phyloP scores from a whole-genome alignment of 2,797 vertebrate genomes.

The Enteromius viviparus region DNA sequence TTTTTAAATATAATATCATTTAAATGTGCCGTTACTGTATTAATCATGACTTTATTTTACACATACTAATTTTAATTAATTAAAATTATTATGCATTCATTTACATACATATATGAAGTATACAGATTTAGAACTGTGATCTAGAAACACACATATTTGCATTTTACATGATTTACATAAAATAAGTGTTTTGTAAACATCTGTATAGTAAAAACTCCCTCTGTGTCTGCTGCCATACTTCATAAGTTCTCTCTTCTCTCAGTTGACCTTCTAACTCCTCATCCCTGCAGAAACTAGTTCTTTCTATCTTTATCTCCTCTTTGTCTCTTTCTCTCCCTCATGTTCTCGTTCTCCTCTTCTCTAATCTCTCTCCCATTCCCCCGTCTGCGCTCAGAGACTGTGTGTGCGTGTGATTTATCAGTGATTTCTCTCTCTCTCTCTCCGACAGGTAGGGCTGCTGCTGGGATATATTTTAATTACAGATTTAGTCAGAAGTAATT shows the following conservation, averaged over 20 bases:
- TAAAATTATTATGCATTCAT: background rate
- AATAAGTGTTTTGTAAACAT: background rate
- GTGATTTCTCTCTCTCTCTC: slow-evolving; percentile 77
- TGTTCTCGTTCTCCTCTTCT: slow-evolving; percentile 59
- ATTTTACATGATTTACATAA: background rate
- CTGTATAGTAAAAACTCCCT: background rate
- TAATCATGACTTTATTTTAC: slow-evolving; percentile 10
- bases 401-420: slow-evolving; percentile 86
- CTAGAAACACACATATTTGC: background rate
- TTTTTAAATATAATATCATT: slow-evolving; percentile 8
- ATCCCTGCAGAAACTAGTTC: slow-evolving; percentile 50
- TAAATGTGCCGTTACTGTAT: background rate
- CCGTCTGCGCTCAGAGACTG: slow-evolving; percentile 67
- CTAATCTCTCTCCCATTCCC: slow-evolving; percentile 66
- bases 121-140: background rate
- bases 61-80: background rate
- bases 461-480: slow-evolving; percentile 96
- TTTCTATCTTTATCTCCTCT: slow-evolving; percentile 58
- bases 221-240: slow-evolving; percentile 25
- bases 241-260: slow-evolving; percentile 46
- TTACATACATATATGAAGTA: background rate
- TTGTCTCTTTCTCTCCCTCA: slow-evolving; percentile 56
- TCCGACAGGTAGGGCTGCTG: slow-evolving; percentile 84
- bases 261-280: slow-evolving; percentile 55
- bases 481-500: slow-evolving; percentile 95